phyloP scores from a whole-genome alignment of 2,113 vertebrate species.

The Neoarius graeffei region DNA sequence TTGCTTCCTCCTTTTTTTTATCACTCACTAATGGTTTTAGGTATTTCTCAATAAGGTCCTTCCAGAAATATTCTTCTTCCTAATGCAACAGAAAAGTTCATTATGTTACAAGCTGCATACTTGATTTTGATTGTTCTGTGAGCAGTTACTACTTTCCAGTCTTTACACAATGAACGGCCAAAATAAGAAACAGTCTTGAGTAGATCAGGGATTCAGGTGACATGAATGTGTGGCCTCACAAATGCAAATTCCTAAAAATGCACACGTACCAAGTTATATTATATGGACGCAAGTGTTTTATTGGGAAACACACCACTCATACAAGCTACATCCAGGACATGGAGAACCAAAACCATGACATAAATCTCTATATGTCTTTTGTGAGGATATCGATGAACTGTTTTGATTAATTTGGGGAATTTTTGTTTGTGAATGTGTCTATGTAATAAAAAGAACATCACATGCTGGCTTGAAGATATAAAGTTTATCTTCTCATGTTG shows the following conservation, averaged over 20 bases:
- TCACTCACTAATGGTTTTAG: conserved; percentile 34
- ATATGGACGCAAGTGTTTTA: no score
- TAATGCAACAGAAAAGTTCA: neutral
- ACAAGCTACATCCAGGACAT: no score
- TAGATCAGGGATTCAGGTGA: neutral
- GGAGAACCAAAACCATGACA: no score
- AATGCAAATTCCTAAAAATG: neutral
- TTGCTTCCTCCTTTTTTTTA: conserved; percentile 28
- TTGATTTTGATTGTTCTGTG: neutral
- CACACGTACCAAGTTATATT: neutral
- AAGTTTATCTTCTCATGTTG: no score
- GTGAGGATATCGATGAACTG: no score
- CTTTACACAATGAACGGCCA: neutral
- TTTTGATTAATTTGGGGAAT: no score
- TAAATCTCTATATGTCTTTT: no score
- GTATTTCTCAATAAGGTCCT: conserved; percentile 30
- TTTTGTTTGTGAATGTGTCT: no score
- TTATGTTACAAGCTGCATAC: neutral
- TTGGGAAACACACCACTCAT: no score
- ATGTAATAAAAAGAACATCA: no score
- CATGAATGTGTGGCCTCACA: neutral
- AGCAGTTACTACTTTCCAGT: neutral
- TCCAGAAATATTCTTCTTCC: conserved; percentile 42
- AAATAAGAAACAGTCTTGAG: neutral
- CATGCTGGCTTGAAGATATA: no score